These are phyloP conservation scores for Fukomys damarensis DNA, from an alignment of 2,113 vertebrate genomes.

Conservation along the genomic window DNA sequence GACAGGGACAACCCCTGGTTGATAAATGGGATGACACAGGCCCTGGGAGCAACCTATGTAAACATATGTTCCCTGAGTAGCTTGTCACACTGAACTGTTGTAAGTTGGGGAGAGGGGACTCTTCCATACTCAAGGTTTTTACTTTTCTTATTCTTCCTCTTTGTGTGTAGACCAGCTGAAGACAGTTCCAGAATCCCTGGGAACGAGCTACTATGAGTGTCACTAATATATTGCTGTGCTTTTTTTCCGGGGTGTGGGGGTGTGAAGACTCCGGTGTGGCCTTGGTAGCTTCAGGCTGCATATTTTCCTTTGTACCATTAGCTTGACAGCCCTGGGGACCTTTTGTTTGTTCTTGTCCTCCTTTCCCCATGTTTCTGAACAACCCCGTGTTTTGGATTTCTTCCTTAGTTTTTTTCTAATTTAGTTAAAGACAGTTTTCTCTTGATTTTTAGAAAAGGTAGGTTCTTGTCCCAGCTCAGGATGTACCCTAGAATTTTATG, in stretches of 20 bases:
- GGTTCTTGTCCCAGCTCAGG: constrained; percentile 1
- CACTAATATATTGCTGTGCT: not conserved
- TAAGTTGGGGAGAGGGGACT: not conserved
- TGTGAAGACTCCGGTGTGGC: not conserved
- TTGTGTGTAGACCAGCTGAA: not conserved
- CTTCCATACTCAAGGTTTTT: not conserved
- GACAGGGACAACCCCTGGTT: not conserved
- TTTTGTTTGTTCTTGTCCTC: not conserved
- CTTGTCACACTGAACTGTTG: not conserved
- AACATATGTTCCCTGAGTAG: not conserved
- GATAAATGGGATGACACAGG: not conserved
- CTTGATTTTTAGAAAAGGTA: constrained; percentile 19
- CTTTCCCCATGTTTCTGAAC: not conserved
- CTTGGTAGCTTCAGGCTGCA: not conserved
- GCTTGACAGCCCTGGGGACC: not conserved
- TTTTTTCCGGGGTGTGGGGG: not conserved
- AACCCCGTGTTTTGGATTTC: not conserved
- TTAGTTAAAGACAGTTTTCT: not conserved
- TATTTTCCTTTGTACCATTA: not conserved
- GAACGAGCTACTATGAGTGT: not conserved
- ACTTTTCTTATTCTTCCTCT: not conserved
- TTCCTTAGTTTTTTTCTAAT: constrained; percentile 17
- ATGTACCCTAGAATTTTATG: not conserved
- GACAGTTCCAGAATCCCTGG: not conserved
- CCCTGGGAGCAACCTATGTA: not conserved